phyloP scores from a whole-genome alignment of 2,888 invertebrate genomes.

The Brachynemurus nebulosus region DNA sequence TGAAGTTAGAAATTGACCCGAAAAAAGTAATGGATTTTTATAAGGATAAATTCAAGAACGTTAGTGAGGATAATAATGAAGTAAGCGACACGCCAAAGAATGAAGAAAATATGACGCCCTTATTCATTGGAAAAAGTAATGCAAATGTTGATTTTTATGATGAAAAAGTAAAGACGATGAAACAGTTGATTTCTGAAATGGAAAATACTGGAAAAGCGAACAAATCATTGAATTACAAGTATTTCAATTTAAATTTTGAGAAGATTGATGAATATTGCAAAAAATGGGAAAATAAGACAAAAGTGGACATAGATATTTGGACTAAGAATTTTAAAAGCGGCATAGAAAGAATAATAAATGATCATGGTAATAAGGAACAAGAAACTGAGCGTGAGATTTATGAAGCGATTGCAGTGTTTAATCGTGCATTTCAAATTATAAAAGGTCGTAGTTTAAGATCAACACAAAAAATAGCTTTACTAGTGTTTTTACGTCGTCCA shows the following conservation, averaged over 20 bases:
- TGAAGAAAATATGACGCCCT: no score
- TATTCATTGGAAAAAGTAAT: no score
- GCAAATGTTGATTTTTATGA: no score
- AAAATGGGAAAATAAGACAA: not conserved
- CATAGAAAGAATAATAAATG: no score
- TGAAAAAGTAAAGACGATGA: no score
- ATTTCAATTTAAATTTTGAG: not conserved
- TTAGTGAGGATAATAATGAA: no score
- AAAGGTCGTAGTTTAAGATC: not conserved
- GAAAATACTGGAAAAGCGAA: no score
- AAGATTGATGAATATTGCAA: not conserved
- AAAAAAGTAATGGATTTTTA: no score
- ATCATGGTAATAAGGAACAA: not conserved
- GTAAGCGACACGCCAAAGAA: no score
- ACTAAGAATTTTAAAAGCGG: not conserved
- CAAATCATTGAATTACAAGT: not conserved
- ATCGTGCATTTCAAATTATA: not conserved
- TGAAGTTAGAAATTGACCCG: no score
- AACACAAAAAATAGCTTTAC: not conserved
- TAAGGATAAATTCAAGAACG: no score
- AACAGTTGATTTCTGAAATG: no score
- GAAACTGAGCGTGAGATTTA: not conserved
- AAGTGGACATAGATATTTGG: not conserved
- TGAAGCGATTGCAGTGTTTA: not conserved
- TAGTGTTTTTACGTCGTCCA: not conserved